Conservation (phyloP, 2,888 invertebrate genomes). For the Proisotoma minuta region DNA sequence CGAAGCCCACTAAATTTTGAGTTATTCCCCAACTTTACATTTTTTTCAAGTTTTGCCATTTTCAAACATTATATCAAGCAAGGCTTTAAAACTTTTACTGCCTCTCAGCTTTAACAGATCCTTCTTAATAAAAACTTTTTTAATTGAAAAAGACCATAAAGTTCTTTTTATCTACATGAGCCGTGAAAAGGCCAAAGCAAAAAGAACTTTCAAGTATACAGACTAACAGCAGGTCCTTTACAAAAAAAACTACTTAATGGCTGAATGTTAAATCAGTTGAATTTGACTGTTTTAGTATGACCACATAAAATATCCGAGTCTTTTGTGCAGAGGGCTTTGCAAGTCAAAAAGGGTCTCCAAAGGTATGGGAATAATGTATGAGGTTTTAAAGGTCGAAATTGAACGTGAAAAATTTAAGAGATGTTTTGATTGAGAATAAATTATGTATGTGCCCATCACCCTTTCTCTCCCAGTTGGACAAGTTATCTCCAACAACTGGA, state of each 20-base stretch:
- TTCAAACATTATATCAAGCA: neutral
- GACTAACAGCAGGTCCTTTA: too few species aligned
- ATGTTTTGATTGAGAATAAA: slow-evolving; percentile 6
- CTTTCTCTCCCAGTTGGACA: neutral
- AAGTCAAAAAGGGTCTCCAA: too few species aligned
- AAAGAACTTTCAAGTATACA: too few species aligned
- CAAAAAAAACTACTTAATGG: too few species aligned
- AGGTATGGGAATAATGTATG: slow-evolving; percentile 1
- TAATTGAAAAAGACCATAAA: slow-evolving; percentile 3
- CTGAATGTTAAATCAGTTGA: too few species aligned
- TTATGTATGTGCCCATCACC: slow-evolving; percentile 2
- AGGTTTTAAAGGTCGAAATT: slow-evolving; percentile 5
- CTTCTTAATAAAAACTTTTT: slow-evolving; percentile 4
- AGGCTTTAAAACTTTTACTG: neutral
- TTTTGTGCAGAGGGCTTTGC: too few species aligned
- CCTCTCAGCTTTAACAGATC: neutral
- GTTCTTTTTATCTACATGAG: neutral
- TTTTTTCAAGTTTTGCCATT: neutral
- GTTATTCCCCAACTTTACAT: neutral
- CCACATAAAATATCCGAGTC: too few species aligned
- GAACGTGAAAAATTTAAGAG: slow-evolving; percentile 5
- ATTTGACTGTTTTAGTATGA: too few species aligned
- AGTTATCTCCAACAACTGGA: slow-evolving; percentile 2
- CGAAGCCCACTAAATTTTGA: too few species aligned
- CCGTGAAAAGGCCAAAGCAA: neutral